Conservation (phyloP, 2,113 vertebrate genomes). For the Corvus hawaiiensis region DNA sequence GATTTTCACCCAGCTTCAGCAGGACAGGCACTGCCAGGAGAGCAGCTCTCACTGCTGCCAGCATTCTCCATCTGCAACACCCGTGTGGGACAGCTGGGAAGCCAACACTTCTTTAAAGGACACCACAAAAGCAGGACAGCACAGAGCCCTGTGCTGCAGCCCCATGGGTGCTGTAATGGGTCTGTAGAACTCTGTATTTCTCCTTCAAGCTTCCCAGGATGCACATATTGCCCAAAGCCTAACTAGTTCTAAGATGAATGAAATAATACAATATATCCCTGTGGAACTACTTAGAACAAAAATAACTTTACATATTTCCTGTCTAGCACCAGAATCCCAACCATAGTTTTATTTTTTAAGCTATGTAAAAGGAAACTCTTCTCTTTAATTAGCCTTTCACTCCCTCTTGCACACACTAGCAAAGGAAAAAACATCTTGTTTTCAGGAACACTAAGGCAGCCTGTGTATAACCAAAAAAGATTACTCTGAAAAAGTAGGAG, state of each 20-base stretch:
- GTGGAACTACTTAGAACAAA: background rate
- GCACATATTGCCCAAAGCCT: background rate
- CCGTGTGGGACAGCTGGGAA: background rate
- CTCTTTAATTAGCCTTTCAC: background rate
- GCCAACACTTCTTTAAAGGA: background rate
- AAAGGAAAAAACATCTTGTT: background rate
- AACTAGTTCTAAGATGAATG: background rate
- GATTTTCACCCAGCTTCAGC: background rate
- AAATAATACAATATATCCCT: background rate
- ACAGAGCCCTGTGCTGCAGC: background rate
- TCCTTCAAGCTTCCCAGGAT: background rate
- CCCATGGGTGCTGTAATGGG: accelerated
- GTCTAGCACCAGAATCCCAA: background rate
- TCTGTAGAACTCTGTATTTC: background rate
- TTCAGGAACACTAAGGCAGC: background rate
- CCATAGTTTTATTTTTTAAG: background rate
- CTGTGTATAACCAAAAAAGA: background rate
- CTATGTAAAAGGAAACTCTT: background rate
- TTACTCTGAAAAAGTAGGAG: background rate
- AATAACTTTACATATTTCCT: background rate
- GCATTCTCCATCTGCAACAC: background rate
- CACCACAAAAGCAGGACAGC: background rate
- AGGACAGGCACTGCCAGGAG: background rate
- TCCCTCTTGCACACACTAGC: background rate
- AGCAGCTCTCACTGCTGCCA: background rate